phyloP scores from a whole-genome alignment of 2,888 invertebrate genomes.

The Tanytarsus gracilentus region DNA sequence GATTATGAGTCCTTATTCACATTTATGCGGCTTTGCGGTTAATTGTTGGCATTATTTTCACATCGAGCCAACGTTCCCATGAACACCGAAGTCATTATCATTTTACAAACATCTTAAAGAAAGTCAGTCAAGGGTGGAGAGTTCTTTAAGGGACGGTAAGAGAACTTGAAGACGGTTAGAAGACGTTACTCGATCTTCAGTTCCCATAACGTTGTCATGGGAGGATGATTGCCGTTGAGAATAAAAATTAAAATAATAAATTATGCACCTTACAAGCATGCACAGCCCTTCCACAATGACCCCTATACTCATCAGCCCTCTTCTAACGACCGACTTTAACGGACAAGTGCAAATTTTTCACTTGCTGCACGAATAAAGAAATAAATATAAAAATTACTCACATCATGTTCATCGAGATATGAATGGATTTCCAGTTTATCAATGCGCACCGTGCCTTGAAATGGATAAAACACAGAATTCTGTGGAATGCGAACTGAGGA shows the following conservation, averaged over 20 bases:
- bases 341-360: slow-evolving; percentile 19
- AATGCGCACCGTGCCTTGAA: slow-evolving; percentile 83
- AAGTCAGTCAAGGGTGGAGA: slow-evolving; percentile 23
- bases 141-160: not conserved
- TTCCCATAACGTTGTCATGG: slow-evolving; percentile 40
- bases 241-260: slow-evolving; percentile 3
- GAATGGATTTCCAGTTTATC: slow-evolving; percentile 83
- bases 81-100: not conserved
- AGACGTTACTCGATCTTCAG: slow-evolving; percentile 30
- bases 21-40: slow-evolving; percentile 15
- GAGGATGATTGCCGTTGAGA: slow-evolving; percentile 35
- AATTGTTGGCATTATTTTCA: slow-evolving; percentile 10
- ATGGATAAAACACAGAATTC: slow-evolving; percentile 78
- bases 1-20: not conserved
- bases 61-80: slow-evolving; percentile 13
- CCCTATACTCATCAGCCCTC: not conserved
- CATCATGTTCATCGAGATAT: slow-evolving; percentile 75
- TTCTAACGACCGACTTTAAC: not conserved
- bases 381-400: slow-evolving; percentile 51
- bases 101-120: slow-evolving; percentile 14
- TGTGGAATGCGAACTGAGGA: slow-evolving; percentile 71
- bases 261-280: slow-evolving; percentile 31
- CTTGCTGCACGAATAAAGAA: not conserved
- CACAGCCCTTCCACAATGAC: slow-evolving; percentile 28
- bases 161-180: slow-evolving; percentile 25